phyloP scores from a whole-genome alignment of 2,888 invertebrate species.

The Andrena chrysosceles region DNA sequence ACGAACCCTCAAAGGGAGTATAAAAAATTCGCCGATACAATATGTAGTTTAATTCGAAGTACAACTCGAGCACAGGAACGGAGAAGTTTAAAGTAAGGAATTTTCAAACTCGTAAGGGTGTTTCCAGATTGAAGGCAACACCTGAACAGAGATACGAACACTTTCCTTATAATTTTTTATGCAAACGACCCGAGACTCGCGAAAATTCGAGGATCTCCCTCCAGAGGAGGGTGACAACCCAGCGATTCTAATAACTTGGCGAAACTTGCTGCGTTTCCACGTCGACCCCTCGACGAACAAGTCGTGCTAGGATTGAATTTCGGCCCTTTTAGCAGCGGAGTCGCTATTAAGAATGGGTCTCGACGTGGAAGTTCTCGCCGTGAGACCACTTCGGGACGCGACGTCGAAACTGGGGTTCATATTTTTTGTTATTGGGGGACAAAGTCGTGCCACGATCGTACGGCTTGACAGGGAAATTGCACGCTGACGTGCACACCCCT shows the following conservation, averaged over 20 bases:
- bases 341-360: constrained; percentile 9
- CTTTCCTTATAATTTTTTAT: neutral
- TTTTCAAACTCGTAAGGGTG: neutral
- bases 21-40: too few species aligned
- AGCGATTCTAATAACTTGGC: constrained; percentile 23
- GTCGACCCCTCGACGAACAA: constrained; percentile 19
- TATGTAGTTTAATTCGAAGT: too few species aligned
- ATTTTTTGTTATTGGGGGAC: constrained; percentile 35
- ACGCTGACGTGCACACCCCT: constrained; percentile 19
- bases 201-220: constrained; percentile 8
- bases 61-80: too few species aligned
- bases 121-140: too few species aligned
- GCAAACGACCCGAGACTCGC: constrained; percentile 6
- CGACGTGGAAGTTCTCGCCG: constrained; percentile 18
- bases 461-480: constrained; percentile 34
- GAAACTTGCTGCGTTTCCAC: constrained; percentile 11
- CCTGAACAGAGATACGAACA: constrained; percentile 6
- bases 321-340: constrained; percentile 6
- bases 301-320: constrained; percentile 20
- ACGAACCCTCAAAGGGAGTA: too few species aligned
- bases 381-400: neutral
- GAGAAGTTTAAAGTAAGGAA: too few species aligned
- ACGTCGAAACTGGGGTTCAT: constrained; percentile 17
- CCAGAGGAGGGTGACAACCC: constrained; percentile 14
- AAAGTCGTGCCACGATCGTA: constrained; percentile 38